phyloP scores from a whole-genome alignment of 2,888 invertebrate species.

The Odontocolon sp. region DNA sequence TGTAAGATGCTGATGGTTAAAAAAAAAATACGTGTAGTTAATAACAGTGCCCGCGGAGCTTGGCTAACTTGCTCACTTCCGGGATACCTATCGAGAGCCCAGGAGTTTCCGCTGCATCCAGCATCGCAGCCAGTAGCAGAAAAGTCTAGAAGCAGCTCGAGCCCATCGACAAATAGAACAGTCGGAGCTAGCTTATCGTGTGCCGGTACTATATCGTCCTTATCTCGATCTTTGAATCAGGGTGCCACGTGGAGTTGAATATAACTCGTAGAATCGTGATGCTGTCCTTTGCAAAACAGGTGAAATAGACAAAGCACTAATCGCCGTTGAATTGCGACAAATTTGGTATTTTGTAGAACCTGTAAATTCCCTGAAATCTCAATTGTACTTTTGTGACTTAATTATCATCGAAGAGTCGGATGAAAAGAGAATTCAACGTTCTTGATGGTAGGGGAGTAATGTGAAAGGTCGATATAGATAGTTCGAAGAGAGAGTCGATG shows the following conservation, averaged over 20 bases:
- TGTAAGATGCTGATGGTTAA: conserved; percentile 44
- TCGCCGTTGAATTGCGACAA: not conserved
- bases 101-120: conserved; percentile 63
- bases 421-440: not conserved
- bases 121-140: conserved; percentile 54
- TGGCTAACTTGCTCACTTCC: conserved; percentile 62
- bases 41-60: conserved; percentile 64
- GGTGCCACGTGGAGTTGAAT: conserved; percentile 21
- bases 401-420: not conserved
- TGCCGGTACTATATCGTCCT: not conserved
- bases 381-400: not conserved
- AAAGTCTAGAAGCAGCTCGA: not conserved
- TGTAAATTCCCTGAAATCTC: not conserved
- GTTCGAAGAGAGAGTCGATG: conserved; percentile 8
- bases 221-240: conserved; percentile 44
- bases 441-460: not conserved
- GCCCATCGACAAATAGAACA: conserved; percentile 42
- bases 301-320: not conserved
- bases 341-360: not conserved
- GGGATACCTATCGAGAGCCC: conserved; percentile 65
- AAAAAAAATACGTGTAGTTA: conserved; percentile 63
- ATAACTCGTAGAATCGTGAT: conserved; percentile 3
- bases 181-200: conserved; percentile 26
- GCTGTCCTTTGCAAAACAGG: not conserved
- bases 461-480: conserved; percentile 26